Evolutionary conservation across 2,113 vertebrate species (phyloP).

Genomic region (Jacana jacana): DNA sequence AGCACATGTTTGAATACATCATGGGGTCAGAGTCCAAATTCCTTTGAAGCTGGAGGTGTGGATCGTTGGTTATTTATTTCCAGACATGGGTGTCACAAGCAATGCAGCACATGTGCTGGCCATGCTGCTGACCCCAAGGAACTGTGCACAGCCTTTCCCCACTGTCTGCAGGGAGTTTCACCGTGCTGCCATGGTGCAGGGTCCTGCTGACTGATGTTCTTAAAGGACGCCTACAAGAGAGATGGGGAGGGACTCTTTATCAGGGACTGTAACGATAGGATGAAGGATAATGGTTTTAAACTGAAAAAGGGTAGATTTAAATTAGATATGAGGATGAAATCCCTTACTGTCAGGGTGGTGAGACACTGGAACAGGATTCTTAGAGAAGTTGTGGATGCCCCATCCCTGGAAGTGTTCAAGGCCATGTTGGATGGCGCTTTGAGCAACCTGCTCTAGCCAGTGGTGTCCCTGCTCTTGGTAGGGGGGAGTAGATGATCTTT

Average conservation of each 20-base stretch:
- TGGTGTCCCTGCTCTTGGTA: background rate
- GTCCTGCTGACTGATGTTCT: background rate
- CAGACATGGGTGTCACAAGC: background rate
- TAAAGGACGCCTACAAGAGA: background rate
- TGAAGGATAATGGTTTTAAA: background rate
- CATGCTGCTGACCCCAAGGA: background rate
- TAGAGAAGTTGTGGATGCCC: background rate
- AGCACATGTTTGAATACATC: rapidly evolving
- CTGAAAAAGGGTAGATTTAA: background rate
- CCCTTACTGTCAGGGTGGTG: background rate
- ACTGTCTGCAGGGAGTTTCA: background rate
- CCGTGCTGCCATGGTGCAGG: background rate
- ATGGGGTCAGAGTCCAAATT: background rate
- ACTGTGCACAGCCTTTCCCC: background rate
- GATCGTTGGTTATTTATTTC: background rate
- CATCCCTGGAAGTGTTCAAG: background rate
- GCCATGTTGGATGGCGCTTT: background rate
- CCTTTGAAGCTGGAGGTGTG: background rate
- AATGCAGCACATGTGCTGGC: background rate
- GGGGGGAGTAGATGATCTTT: background rate
- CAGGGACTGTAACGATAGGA: too few relatives aligned
- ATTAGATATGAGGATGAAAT: background rate
- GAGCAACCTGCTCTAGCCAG: background rate
- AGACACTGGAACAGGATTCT: background rate
- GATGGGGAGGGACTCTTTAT: background rate